phyloP scores from a whole-genome alignment of 2,113 vertebrate genomes.

The Typhlomys cinereus region DNA sequence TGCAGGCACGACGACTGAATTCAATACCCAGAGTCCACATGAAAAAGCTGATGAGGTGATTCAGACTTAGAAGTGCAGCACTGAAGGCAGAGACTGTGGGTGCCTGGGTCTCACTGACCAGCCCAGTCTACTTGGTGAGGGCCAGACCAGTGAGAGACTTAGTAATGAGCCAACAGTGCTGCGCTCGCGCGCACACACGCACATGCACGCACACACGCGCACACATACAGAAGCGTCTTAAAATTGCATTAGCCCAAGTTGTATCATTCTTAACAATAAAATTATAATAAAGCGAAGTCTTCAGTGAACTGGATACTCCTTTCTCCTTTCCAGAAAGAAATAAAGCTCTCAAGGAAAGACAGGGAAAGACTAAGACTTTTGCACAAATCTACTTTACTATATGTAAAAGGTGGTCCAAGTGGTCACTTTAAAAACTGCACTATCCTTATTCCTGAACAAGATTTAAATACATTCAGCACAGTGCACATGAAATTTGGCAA shows the following conservation, averaged over 20 bases:
- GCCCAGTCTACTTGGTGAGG: not conserved
- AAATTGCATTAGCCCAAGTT: not conserved
- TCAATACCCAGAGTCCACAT: too few species aligned
- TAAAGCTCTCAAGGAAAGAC: not conserved
- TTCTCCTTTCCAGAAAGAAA: not conserved
- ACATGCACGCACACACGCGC: not conserved
- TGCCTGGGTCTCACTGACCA: not conserved
- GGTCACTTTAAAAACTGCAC: not conserved
- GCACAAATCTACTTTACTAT: not conserved
- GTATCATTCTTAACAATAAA: constrained; percentile 20
- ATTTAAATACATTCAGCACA: not conserved
- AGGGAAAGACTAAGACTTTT: not conserved
- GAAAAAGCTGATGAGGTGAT: not conserved
- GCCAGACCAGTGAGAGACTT: not conserved
- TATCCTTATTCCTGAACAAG: not conserved
- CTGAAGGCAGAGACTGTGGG: not conserved
- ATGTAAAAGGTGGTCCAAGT: not conserved
- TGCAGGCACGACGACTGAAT: too few species aligned
- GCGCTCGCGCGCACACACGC: too few species aligned
- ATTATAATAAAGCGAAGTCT: not conserved
- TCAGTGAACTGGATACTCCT: constrained; percentile 17
- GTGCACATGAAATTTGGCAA: not conserved
- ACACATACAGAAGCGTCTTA: not conserved
- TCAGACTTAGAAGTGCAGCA: too few species aligned
- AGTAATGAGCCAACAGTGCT: too few species aligned